A percentile compares a stretch with the other conserved stretches of the same genome.
Evolutionary conservation across 1,140 invertebrate species (phyloP).

Genomic region (Eriocheir sinensis): DNA sequence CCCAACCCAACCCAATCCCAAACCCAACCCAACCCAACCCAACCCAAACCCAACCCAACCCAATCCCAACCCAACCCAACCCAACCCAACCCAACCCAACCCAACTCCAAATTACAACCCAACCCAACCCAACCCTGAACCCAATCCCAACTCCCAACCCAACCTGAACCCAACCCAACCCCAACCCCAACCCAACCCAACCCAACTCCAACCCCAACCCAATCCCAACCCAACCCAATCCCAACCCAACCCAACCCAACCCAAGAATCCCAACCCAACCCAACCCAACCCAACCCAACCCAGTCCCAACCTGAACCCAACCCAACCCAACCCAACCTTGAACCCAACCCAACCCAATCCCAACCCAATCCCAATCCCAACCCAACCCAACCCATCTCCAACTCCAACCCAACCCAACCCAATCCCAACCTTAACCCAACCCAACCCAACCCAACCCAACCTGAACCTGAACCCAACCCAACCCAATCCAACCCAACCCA

Average conservation of each 20-base stretch:
- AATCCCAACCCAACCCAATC: too few species aligned
- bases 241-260: not conserved
- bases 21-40: too few species aligned
- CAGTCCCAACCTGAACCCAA: not conserved
- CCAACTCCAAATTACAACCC: not conserved
- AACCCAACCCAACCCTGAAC: constrained; percentile 12
- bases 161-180: too few species aligned
- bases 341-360: constrained; percentile 11
- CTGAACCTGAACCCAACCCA: constrained; percentile 39
- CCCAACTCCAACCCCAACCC: too few species aligned
- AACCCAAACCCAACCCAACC: too few species aligned
- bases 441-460: constrained; percentile 10
- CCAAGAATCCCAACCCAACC: constrained; percentile 57
- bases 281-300: constrained; percentile 10
- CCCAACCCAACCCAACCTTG: not conserved
- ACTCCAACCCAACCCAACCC: not conserved
- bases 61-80: too few species aligned
- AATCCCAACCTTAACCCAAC: too few species aligned
- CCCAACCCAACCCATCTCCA: not conserved
- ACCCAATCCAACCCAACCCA: constrained; percentile 54
- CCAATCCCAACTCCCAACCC: too few species aligned
- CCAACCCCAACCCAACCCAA: too few species aligned
- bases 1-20: too few species aligned
- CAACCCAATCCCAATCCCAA: too few species aligned
- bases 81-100: not conserved